These are phyloP conservation scores for Diplodus sargus DNA, from an alignment of 2,797 vertebrate genomes.

Conservation along the genomic window DNA sequence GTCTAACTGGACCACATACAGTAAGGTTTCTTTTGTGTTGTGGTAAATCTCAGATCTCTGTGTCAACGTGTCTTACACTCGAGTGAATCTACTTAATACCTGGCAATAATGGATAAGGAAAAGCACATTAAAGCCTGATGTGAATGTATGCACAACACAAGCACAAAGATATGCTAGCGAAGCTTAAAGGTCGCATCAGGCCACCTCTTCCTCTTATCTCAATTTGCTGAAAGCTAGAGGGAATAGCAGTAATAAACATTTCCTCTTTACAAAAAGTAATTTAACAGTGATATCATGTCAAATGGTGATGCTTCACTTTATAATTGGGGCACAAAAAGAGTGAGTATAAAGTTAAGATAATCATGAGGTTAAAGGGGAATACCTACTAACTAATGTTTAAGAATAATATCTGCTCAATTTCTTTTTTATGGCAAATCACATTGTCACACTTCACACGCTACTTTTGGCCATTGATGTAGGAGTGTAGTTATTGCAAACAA, in stretches of 20 bases:
- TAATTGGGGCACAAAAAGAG: background rate
- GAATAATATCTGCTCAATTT: too few relatives aligned
- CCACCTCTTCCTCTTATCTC: background rate
- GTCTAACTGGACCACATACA: background rate
- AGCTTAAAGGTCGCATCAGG: background rate
- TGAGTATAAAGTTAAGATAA: background rate
- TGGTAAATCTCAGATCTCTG: background rate
- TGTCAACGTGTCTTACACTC: background rate
- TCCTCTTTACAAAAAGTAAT: too few relatives aligned
- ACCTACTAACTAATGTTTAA: too few relatives aligned
- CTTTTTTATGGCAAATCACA: background rate
- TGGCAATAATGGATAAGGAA: background rate
- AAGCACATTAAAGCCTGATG: too few relatives aligned
- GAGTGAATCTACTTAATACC: background rate
- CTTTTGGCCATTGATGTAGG: background rate
- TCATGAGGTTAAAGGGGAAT: too few relatives aligned
- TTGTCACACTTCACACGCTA: background rate
- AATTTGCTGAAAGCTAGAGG: background rate
- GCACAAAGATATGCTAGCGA: background rate
- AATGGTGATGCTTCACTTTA: background rate
- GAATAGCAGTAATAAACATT: background rate
- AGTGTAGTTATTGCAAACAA: background rate
- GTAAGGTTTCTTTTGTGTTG: background rate
- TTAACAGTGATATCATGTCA: background rate
- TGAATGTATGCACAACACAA: too few relatives aligned